Percentiles rank a stretch among this genome's conserved stretches.
Evolutionary conservation across 2,888 invertebrate genomes (phyloP).

Genomic region (Drosophila yooni): DNA sequence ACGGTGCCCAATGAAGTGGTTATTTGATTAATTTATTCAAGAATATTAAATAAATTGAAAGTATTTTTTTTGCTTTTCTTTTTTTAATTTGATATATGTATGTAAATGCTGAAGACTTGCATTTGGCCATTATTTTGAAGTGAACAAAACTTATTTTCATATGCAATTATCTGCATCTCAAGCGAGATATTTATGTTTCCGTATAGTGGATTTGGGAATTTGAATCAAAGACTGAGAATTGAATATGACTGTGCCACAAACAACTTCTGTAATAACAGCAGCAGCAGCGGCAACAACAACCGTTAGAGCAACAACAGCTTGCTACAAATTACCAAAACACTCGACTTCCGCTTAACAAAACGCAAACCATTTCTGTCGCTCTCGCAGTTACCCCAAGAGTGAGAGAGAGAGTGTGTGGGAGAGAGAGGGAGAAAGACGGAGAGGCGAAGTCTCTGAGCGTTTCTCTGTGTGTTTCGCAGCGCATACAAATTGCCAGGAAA

Average conservation of each 20-base stretch:
- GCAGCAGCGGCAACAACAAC: slow-evolving; percentile 17
- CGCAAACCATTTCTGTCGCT: slow-evolving; percentile 50
- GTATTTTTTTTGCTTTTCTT: no score
- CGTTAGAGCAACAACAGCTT: slow-evolving; percentile 35
- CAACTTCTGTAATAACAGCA: neutral
- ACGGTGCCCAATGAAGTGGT: no score
- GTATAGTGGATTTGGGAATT: slow-evolving; percentile 4
- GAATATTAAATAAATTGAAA: neutral
- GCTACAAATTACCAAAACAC: slow-evolving; percentile 78
- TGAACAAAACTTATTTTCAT: neutral
- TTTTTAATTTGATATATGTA: neutral
- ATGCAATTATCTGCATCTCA: slow-evolving; percentile 1
- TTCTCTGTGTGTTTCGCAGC: slow-evolving; percentile 12
- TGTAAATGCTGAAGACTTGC: neutral
- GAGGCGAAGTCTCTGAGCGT: neutral
- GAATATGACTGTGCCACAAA: neutral
- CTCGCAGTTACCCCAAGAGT: slow-evolving; percentile 11
- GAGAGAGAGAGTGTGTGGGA: neutral
- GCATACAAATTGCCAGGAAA: slow-evolving; percentile 42
- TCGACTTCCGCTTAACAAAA: slow-evolving; percentile 77
- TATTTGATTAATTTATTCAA: neutral
- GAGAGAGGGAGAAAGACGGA: neutral
- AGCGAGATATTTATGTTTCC: neutral
- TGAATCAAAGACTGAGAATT: slow-evolving; percentile 19
- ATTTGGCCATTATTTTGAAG: neutral